Percentiles rank a stretch among this genome's conserved stretches.
These are phyloP conservation scores for Mustela lutreola DNA, from an alignment of 2,113 vertebrate species.

Conservation along the genomic window DNA sequence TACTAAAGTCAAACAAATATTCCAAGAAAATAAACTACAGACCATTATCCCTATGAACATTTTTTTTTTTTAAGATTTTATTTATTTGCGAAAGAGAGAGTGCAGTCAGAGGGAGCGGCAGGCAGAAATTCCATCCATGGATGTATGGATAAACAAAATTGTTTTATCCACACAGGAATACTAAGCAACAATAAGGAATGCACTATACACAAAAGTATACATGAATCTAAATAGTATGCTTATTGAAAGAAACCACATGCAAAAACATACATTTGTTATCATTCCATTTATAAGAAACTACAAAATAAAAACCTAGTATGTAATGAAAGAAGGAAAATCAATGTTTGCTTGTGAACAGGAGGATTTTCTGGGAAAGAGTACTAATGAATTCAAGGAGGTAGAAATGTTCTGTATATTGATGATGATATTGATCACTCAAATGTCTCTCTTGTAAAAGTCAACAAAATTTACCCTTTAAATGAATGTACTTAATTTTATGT, in stretches of 20 bases:
- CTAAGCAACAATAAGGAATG: background rate
- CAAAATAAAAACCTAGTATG: background rate
- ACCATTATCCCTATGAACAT: background rate
- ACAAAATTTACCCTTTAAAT: background rate
- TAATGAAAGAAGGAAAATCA: conserved; percentile 10
- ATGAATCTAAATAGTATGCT: background rate
- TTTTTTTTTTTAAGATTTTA: background rate
- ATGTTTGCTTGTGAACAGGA: background rate
- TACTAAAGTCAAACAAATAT: background rate
- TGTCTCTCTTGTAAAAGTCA: background rate
- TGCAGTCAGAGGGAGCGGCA: too few species aligned
- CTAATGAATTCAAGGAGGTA: background rate
- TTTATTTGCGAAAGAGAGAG: too few species aligned
- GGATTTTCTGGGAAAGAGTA: background rate
- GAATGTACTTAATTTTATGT: background rate
- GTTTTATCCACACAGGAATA: background rate
- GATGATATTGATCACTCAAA: background rate
- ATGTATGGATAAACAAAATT: background rate
- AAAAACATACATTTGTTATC: background rate
- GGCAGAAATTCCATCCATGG: background rate
- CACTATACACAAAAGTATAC: background rate
- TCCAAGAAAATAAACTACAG: background rate
- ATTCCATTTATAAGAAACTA: background rate
- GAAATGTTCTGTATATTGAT: background rate
- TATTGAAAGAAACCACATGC: background rate